phyloP scores from a whole-genome alignment of 1,140 invertebrate species.

The Asbolus verrucosus region DNA sequence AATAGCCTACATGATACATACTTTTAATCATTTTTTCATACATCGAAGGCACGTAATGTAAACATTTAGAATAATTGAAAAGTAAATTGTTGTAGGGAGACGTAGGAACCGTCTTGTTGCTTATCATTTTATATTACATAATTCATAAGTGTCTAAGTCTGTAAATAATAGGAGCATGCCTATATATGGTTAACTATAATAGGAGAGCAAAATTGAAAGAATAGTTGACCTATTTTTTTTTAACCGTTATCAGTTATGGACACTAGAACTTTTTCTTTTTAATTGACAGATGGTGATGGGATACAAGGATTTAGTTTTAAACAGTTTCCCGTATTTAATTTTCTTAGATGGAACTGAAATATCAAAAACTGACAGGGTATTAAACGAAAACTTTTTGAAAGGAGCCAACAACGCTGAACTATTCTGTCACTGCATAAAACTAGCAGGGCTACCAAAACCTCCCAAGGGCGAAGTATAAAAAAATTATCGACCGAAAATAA shows the following conservation, averaged over 20 bases:
- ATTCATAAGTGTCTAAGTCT: too few species aligned
- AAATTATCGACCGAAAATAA: constrained; percentile 38
- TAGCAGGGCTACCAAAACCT: constrained; percentile 53
- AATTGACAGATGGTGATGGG: constrained; percentile 6
- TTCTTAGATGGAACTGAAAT: constrained; percentile 22
- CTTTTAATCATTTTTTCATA: too few species aligned
- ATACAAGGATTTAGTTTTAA: constrained; percentile 21
- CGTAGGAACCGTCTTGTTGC: too few species aligned
- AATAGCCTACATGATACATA: too few species aligned
- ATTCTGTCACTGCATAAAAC: constrained; percentile 37
- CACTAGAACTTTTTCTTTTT: too few species aligned
- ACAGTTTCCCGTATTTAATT: neutral
- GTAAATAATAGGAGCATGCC: neutral
- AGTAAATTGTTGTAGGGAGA: too few species aligned
- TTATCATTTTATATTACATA: too few species aligned
- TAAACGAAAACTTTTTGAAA: neutral
- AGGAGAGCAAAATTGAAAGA: neutral
- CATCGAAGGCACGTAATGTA: too few species aligned
- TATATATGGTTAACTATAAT: neutral
- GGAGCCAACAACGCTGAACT: neutral
- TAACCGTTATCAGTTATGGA: too few species aligned
- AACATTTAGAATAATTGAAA: too few species aligned
- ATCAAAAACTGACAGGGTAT: neutral
- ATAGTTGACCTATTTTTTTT: neutral
- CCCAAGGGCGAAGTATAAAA: constrained; percentile 44